Evolutionary conservation across 2,113 vertebrate species (phyloP).

Genomic region (Neogale vison): DNA sequence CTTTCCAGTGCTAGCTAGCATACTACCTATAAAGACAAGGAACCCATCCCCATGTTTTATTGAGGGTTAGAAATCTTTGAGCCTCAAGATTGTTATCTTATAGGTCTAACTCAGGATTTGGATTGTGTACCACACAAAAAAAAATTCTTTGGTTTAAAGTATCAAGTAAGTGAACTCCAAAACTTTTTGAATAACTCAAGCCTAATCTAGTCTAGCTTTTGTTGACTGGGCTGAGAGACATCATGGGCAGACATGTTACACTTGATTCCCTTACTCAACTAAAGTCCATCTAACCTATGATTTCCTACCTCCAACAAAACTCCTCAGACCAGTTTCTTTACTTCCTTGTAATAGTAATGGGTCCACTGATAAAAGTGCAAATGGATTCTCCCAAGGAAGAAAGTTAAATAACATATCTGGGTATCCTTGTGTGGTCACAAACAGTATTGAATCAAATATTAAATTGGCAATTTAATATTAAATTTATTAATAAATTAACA

Average conservation of each 20-base stretch:
- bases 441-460: background rate
- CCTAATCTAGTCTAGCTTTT: background rate
- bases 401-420: slow-evolving; percentile 6
- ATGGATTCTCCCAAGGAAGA: background rate
- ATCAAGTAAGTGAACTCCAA: background rate
- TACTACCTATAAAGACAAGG: background rate
- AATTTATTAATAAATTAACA: too few relatives aligned
- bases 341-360: background rate
- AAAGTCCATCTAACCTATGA: background rate
- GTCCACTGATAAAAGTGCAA: background rate
- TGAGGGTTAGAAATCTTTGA: background rate
- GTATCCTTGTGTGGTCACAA: background rate
- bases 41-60: background rate
- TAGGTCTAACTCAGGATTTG: background rate
- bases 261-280: background rate
- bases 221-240: background rate
- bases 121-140: background rate
- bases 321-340: background rate
- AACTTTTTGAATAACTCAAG: background rate
- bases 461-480: too few relatives aligned
- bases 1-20: background rate
- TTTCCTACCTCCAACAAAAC: background rate
- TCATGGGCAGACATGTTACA: background rate
- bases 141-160: background rate
- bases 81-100: background rate